phyloP scores from a whole-genome alignment of 2,888 invertebrate genomes.

The Machimus atricapillus region DNA sequence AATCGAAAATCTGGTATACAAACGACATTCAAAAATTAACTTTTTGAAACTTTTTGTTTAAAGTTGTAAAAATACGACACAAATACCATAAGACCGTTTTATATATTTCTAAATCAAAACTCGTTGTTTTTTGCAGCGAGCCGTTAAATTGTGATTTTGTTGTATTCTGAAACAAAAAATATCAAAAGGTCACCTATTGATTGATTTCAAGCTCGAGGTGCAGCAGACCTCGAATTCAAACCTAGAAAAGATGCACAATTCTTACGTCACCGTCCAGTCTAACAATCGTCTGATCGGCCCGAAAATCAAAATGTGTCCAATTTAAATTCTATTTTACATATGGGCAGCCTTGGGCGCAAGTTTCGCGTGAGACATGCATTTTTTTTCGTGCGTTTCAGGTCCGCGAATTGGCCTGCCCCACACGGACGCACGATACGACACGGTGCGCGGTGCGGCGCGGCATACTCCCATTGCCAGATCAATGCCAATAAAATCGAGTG shows the following conservation, averaged over 20 bases:
- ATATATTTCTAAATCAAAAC: too few relatives aligned
- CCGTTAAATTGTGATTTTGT: background rate
- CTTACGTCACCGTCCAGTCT: background rate
- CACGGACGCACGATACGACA: background rate
- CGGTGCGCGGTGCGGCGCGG: background rate
- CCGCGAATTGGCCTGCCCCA: background rate
- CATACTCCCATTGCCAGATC: conserved; percentile 36
- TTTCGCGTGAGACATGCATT: background rate
- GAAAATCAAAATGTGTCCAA: background rate
- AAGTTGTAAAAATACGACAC: too few relatives aligned
- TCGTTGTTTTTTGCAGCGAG: too few relatives aligned
- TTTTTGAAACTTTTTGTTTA: too few relatives aligned
- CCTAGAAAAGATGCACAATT: background rate
- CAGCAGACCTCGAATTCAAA: background rate
- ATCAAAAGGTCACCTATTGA: background rate
- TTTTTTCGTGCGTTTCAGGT: background rate
- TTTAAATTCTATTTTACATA: background rate
- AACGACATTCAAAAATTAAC: too few relatives aligned
- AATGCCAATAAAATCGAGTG: conserved; percentile 37
- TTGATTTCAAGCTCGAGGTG: background rate
- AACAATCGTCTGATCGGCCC: background rate
- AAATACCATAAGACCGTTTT: background rate
- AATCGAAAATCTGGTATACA: too few relatives aligned
- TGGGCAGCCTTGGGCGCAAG: background rate
- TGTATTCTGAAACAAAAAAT: background rate